phyloP scores from a whole-genome alignment of 2,113 vertebrate species.

The Scophthalmus maximus region DNA sequence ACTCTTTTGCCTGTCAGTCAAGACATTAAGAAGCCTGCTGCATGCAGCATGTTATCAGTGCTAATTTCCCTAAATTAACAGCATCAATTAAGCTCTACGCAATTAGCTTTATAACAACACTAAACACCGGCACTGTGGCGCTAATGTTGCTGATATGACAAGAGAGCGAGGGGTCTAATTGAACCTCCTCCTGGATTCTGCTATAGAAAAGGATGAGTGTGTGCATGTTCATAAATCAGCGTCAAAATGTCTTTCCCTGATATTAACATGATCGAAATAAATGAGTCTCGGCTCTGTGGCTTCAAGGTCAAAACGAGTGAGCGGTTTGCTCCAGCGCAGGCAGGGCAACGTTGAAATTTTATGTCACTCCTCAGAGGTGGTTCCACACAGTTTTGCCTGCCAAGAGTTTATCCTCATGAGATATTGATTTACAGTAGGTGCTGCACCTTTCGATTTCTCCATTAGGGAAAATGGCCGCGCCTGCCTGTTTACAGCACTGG shows the following conservation, averaged over 20 bases:
- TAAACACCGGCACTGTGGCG: conserved; percentile 92
- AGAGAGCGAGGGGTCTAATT: conserved; percentile 88
- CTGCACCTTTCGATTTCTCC: conserved; percentile 78
- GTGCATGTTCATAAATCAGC: conserved; percentile 18
- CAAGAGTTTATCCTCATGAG: conserved; percentile 58
- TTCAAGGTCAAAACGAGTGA: conserved; percentile 26
- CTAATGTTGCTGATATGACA: conserved; percentile 91
- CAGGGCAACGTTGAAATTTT: conserved; percentile 1
- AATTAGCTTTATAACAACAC: conserved; percentile 95
- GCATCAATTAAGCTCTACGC: conserved; percentile 97
- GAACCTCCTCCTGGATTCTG: conserved; percentile 81
- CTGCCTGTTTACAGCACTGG: conserved; percentile 70
- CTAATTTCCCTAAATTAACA: conserved; percentile 96
- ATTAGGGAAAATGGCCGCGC: conserved; percentile 78
- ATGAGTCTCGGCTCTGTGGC: conserved; percentile 23
- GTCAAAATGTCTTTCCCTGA: conserved; percentile 45
- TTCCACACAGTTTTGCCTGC: conserved; percentile 54
- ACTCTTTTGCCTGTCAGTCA: conserved; percentile 76
- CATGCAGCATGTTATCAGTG: conserved; percentile 89
- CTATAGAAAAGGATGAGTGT: conserved; percentile 40
- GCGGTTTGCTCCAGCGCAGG: background rate
- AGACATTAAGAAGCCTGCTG: conserved; percentile 73
- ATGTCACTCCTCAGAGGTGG: conserved; percentile 36
- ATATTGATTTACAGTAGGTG: conserved; percentile 78
- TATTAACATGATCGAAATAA: conserved; percentile 42